Conservation (phyloP, 2,888 invertebrate genomes). For the Leptopilina myrica region DNA sequence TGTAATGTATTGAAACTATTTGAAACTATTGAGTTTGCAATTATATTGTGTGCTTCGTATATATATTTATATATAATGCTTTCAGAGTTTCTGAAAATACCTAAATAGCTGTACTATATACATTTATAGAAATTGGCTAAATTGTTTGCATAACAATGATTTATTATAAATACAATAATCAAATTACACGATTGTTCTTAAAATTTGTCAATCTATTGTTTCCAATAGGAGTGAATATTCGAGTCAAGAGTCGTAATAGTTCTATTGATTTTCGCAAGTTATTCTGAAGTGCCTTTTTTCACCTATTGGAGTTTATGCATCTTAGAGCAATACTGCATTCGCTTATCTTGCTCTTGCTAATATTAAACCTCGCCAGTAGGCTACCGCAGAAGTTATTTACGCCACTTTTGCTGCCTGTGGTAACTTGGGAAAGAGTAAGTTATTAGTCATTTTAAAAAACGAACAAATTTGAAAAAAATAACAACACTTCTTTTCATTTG, state of each 20-base stretch:
- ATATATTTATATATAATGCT: no score
- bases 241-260: slow-evolving; percentile 21
- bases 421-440: slow-evolving; percentile 59
- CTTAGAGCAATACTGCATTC: slow-evolving; percentile 27
- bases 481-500: not conserved
- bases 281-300: slow-evolving; percentile 39
- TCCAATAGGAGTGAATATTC: slow-evolving; percentile 19
- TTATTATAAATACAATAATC: not conserved
- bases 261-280: slow-evolving; percentile 34
- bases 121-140: not conserved
- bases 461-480: slow-evolving; percentile 26
- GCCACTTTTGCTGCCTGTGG: slow-evolving; percentile 55
- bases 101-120: no score
- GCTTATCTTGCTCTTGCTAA: slow-evolving; percentile 29
- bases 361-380: slow-evolving; percentile 42
- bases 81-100: no score
- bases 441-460: slow-evolving; percentile 24
- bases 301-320: slow-evolving; percentile 37
- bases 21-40: no score
- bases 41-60: no score
- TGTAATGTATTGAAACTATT: no score
- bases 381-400: slow-evolving; percentile 51
- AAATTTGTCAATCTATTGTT: slow-evolving; percentile 7
- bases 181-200: not conserved
- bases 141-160: not conserved